phyloP scores from a whole-genome alignment of 2,888 invertebrate genomes.

The Ferrisia virgata region DNA sequence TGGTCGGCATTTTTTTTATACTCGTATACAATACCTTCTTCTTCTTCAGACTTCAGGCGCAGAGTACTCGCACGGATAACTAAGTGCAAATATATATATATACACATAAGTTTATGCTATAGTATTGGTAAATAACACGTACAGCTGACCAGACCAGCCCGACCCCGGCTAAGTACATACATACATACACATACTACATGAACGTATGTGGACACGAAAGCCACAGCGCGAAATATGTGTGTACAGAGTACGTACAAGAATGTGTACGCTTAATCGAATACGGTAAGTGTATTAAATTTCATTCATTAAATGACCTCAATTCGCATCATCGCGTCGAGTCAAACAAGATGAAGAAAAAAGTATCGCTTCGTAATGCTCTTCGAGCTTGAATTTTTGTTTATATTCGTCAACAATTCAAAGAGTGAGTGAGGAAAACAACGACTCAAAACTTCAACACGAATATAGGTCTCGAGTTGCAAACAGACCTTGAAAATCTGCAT shows the following conservation, averaged over 20 bases:
- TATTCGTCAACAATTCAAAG: too few species aligned
- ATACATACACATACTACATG: too few species aligned
- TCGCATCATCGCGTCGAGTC: not conserved
- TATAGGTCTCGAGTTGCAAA: too few species aligned
- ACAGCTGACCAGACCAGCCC: not conserved
- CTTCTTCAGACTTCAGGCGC: not conserved
- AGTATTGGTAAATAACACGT: not conserved
- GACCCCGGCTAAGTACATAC: not conserved
- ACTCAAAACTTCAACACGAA: too few species aligned
- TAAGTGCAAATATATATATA: too few species aligned
- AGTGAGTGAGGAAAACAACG: too few species aligned
- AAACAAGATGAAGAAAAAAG: too few species aligned
- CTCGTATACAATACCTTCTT: not conserved
- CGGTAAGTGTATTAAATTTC: not conserved
- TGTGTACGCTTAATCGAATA: not conserved
- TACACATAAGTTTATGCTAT: not conserved
- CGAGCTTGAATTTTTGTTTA: too few species aligned
- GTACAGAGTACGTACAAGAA: too few species aligned
- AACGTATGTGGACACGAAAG: not conserved
- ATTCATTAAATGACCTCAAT: not conserved
- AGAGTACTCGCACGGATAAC: too few species aligned
- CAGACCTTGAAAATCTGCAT: too few species aligned
- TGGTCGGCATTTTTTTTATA: not conserved
- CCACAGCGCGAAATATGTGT: not conserved
- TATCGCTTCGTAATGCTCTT: too few species aligned